A percentile compares a stretch with the other conserved stretches of the same genome.
These are phyloP conservation scores for Hydropotes inermis DNA, from an alignment of 2,113 vertebrate genomes.

Conservation along the genomic window DNA sequence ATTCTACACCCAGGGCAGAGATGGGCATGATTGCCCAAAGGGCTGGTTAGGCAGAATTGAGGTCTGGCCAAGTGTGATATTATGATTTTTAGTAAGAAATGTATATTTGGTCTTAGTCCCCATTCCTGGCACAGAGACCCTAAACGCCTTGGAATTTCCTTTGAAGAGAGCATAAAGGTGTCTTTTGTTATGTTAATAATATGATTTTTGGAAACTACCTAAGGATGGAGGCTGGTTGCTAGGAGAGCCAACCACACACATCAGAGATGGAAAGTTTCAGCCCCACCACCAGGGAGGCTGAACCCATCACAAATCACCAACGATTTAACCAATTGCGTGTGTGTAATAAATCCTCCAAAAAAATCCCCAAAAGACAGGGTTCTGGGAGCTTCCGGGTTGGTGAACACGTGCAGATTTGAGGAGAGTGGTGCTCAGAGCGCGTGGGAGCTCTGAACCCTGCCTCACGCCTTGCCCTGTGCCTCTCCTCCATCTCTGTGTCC, in stretches of 20 bases:
- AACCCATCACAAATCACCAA: background rate
- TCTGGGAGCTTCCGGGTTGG: background rate
- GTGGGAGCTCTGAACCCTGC: fast-evolving
- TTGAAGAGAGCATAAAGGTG: background rate
- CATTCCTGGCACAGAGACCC: background rate
- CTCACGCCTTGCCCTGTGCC: fast-evolving
- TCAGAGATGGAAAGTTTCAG: background rate
- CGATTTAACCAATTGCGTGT: background rate
- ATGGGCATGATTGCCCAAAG: too few relatives aligned
- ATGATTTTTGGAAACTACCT: background rate
- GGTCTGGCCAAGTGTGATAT: background rate
- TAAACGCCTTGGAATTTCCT: background rate
- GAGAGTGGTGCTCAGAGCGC: too few relatives aligned
- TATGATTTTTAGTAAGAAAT: background rate
- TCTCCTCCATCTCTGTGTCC: background rate
- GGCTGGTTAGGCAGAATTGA: background rate
- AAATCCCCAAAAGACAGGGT: background rate
- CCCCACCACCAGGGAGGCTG: background rate
- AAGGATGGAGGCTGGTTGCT: background rate
- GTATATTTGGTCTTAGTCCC: background rate
- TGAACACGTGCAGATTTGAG: background rate
- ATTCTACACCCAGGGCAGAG: background rate
- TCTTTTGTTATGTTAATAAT: background rate
- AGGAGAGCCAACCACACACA: too few relatives aligned
- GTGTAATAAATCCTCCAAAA: background rate